A percentile compares a stretch with the other conserved stretches of the same genome.
These are phyloP conservation scores for Apostichopus parvimensis DNA, from an alignment of 35 echinoderm and acorn worm species.

Conservation along the genomic window DNA sequence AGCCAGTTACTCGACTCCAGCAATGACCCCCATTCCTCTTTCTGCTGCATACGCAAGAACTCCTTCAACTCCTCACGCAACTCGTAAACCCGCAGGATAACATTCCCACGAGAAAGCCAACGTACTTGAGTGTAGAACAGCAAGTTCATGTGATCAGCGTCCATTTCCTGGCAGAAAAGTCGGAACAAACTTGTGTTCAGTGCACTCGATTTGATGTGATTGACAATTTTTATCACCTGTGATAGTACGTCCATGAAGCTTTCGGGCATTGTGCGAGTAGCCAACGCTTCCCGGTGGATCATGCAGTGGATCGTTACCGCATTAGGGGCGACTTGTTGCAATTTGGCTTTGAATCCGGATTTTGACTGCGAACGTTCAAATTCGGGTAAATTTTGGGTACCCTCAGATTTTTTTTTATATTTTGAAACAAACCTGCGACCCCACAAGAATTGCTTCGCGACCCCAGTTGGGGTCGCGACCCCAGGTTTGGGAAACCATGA, in stretches of 20 bases:
- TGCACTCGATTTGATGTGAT: slow-evolving; percentile 27
- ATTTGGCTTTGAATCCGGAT: neutral
- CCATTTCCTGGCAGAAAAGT: slow-evolving; percentile 14
- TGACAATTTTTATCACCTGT: slow-evolving; percentile 1
- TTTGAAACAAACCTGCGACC: too few species aligned
- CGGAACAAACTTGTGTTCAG: slow-evolving; percentile 9
- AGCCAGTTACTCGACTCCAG: slow-evolving; percentile 27
- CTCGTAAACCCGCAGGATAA: neutral
- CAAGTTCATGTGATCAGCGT: slow-evolving; percentile 6
- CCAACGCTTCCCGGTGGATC: slow-evolving; percentile 14
- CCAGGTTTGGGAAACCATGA: too few species aligned
- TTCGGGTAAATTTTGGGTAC: too few species aligned
- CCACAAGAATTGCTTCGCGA: too few species aligned
- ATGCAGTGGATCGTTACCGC: neutral
- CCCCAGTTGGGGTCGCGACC: too few species aligned
- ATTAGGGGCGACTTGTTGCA: neutral
- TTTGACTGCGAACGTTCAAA: too few species aligned
- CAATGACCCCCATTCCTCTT: neutral
- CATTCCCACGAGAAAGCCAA: neutral
- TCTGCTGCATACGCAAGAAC: slow-evolving; percentile 2
- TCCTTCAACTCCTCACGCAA: slow-evolving; percentile 6
- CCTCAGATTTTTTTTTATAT: too few species aligned
- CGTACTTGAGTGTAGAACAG: slow-evolving; percentile 23
- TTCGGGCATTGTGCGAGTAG: slow-evolving; percentile 8
- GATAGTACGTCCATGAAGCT: neutral